These are phyloP conservation scores for Salvelinus sp. DNA, from an alignment of 2,113 vertebrate species.

Conservation along the genomic window DNA sequence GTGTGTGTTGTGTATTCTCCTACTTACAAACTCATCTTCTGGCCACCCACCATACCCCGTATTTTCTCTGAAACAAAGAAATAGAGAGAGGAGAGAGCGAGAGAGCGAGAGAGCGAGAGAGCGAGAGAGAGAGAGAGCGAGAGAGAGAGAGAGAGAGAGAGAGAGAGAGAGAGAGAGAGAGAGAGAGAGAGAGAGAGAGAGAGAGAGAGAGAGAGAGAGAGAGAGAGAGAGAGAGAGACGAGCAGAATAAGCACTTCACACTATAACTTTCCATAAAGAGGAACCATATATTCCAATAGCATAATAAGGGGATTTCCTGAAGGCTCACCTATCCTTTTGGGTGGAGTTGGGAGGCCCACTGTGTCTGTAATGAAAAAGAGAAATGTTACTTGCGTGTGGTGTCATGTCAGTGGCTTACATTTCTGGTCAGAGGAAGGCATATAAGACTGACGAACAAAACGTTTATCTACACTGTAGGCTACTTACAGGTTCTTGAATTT, in stretches of 20 bases:
- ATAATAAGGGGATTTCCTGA: neutral
- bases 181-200: neutral
- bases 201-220: neutral
- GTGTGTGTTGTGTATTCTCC: neutral
- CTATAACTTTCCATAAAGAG: no score
- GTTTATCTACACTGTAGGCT: neutral
- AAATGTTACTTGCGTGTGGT: no score
- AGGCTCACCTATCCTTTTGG: conserved; percentile 61
- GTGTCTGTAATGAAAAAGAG: conserved; percentile 21
- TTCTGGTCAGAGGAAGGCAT: neutral
- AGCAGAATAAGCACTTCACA: conserved; percentile 1
- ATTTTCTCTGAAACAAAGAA: conserved; percentile 53
- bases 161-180: conserved; percentile 9
- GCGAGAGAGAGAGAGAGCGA: conserved; percentile 2
- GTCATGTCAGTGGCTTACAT: no score
- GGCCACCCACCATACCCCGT: conserved; percentile 58
- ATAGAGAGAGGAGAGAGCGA: neutral
- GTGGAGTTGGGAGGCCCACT: conserved; percentile 61
- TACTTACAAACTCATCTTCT: conserved; percentile 73
- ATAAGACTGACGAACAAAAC: no score
- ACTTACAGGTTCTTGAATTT: conserved; percentile 71
- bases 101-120: neutral
- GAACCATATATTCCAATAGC: neutral
- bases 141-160: neutral
- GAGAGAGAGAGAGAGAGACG: neutral